A percentile compares a stretch with the other conserved stretches of the same genome.
phyloP scores from a whole-genome alignment of 2,797 vertebrate genomes.

The Nannoperca australis region DNA sequence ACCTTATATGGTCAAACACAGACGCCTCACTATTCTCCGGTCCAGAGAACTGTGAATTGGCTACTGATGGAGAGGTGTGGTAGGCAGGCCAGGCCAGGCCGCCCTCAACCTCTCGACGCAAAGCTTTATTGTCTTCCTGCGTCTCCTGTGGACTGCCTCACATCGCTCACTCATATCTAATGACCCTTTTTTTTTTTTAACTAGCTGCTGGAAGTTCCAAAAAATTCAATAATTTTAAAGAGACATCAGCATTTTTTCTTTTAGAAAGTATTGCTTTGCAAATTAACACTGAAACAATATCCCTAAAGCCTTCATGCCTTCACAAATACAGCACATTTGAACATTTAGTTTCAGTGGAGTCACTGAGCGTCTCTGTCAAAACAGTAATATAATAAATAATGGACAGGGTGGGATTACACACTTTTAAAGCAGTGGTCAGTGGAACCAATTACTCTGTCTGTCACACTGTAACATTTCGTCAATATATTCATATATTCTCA shows the following conservation, averaged over 20 bases:
- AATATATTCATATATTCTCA: slow-evolving; percentile 44
- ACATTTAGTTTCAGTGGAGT: slow-evolving; percentile 18
- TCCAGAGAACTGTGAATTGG: slow-evolving; percentile 64
- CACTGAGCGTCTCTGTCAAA: slow-evolving; percentile 2
- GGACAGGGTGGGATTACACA: not conserved
- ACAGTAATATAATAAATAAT: slow-evolving; percentile 6
- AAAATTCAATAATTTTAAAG: not conserved
- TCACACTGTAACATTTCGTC: slow-evolving; percentile 57
- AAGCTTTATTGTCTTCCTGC: slow-evolving; percentile 15
- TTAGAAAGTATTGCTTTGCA: not conserved
- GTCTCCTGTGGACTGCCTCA: slow-evolving; percentile 7
- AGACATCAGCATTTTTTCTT: not conserved
- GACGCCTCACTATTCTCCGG: slow-evolving; percentile 30
- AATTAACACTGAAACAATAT: not conserved
- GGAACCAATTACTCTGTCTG: slow-evolving; percentile 51
- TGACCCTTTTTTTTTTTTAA: slow-evolving; percentile 13
- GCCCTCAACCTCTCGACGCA: slow-evolving; percentile 61
- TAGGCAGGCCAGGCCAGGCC: slow-evolving; percentile 23
- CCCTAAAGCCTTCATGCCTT: not conserved
- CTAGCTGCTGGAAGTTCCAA: not conserved
- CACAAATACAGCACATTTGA: slow-evolving; percentile 23
- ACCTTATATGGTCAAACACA: slow-evolving; percentile 63
- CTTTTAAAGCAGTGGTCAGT: slow-evolving; percentile 61
- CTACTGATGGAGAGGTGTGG: slow-evolving; percentile 38
- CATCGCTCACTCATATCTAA: not conserved